phyloP scores from a whole-genome alignment of 2,888 invertebrate genomes.

The Leptinotarsa peninsularis region DNA sequence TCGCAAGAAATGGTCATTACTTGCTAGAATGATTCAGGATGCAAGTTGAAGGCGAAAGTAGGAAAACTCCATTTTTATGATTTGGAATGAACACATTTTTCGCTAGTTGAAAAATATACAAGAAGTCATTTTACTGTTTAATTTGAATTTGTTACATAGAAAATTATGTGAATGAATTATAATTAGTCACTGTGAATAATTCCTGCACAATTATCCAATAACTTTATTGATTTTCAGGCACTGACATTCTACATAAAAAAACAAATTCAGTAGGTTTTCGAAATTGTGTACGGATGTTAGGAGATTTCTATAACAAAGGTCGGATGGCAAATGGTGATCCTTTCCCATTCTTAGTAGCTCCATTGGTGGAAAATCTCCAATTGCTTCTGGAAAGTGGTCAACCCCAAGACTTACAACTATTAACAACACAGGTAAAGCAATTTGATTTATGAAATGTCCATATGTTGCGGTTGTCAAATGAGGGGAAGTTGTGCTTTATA shows the following conservation, averaged over 20 bases:
- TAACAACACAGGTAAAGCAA: conserved; percentile 62
- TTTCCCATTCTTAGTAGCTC: conserved; percentile 55
- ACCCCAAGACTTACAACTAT: conserved; percentile 63
- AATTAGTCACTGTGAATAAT: too few relatives aligned
- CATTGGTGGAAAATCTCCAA: conserved; percentile 63
- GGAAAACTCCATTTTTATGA: too few relatives aligned
- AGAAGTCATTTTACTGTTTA: too few relatives aligned
- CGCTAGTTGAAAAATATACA: too few relatives aligned
- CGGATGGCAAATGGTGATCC: conserved; percentile 53
- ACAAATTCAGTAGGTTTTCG: conserved; percentile 57
- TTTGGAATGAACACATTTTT: too few relatives aligned
- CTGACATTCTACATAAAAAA: conserved; percentile 46
- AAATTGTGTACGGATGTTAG: conserved; percentile 63
- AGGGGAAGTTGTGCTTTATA: too few relatives aligned
- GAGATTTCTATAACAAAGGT: conserved; percentile 62
- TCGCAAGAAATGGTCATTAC: too few relatives aligned
- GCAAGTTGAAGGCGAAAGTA: too few relatives aligned
- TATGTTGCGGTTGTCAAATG: too few relatives aligned
- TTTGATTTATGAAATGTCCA: neutral
- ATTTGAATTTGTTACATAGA: too few relatives aligned
- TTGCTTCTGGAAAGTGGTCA: conserved; percentile 63
- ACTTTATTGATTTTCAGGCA: conserved; percentile 44
- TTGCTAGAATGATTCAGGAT: too few relatives aligned
- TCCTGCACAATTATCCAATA: neutral
- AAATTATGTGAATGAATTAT: too few relatives aligned